Conservation (phyloP, 2,888 invertebrate genomes). For the Acrocyrtus sp. region DNA sequence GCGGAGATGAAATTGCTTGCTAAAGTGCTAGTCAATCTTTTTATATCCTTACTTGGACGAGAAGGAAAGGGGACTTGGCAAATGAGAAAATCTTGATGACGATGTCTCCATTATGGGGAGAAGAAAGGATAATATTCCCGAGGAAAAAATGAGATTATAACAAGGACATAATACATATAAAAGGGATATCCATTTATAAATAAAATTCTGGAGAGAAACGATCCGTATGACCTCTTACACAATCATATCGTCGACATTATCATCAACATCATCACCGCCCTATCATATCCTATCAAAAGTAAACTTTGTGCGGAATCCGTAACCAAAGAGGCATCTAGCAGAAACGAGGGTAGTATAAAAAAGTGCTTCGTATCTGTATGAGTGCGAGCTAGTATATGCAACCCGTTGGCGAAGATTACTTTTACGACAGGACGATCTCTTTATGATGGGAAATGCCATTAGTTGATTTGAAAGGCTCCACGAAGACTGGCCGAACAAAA, state of each 20-base stretch:
- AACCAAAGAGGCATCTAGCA: no score
- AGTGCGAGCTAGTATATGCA: constrained; percentile 21
- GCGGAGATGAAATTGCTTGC: no score
- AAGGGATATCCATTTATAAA: background rate
- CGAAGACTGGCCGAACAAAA: no score
- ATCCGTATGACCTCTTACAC: background rate
- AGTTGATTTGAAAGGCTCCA: no score
- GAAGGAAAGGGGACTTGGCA: constrained; percentile 50
- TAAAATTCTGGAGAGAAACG: background rate
- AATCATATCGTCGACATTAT: no score
- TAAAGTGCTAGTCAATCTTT: constrained; percentile 51
- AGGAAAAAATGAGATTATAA: constrained; percentile 7
- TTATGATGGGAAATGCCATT: constrained; percentile 64
- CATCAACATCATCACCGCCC: background rate
- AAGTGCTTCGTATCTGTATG: constrained; percentile 9
- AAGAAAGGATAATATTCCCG: constrained; percentile 46
- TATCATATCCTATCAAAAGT: no score
- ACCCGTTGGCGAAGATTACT: constrained; percentile 42
- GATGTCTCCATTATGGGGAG: constrained; percentile 19
- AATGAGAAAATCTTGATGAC: constrained; percentile 36
- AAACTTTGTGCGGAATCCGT: no score
- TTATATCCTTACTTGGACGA: constrained; percentile 35
- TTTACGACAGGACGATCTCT: constrained; percentile 61
- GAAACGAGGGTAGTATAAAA: no score
- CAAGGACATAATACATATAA: background rate